Evolutionary conservation across 2,797 vertebrate genomes (phyloP), one percentile per base, ranked within the genome.

Genomic region (Cottoperca gobio): DNA sequence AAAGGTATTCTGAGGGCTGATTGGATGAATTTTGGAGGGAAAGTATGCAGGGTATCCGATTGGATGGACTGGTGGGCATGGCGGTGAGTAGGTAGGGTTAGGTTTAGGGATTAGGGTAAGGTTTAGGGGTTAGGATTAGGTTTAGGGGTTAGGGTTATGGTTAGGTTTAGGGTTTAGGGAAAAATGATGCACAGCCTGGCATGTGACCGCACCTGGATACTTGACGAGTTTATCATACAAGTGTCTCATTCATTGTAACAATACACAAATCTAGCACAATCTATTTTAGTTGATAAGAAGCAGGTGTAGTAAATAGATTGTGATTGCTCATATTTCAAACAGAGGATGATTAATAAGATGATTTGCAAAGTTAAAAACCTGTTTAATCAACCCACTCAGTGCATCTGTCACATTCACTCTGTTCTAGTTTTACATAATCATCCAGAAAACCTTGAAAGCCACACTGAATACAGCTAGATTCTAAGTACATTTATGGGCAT

Each of bases 231-330:
- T 16, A 71, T 50, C 43, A 17, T 23, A 57, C 1, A 2, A 54
- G 39, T 24, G 1, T 55, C 43, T 59, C 55, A 5, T 52, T 79
- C 23, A 24, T 9, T 23, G 21, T 3, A 48, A 84, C 61, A 73
- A 72, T 9, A 33, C 46, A 45, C 57, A 48, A 45, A 73, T 71
- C 21, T 26, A 69, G 40, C 55, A 37, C 54, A 43, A 16, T 83
- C 69, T 49, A 42, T 68, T 49, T 33, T 14, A 2, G 24, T 4
- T 71, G 74, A 82, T 78, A 65, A 69, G 82, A 79, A 83, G 57
- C 82, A 85, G 45, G 77, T 73, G 76, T 72, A 60, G 4, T 1
- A 52, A 55, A 78, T 80, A 40, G 33, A 65, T 39, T 62, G 52
- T 67, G 66, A 82, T 75, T 75, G 53, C 26, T 12, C 2, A 9